Evolutionary conservation across 2,888 invertebrate species (phyloP).

Genomic region (Erpobdella octoculata): DNA sequence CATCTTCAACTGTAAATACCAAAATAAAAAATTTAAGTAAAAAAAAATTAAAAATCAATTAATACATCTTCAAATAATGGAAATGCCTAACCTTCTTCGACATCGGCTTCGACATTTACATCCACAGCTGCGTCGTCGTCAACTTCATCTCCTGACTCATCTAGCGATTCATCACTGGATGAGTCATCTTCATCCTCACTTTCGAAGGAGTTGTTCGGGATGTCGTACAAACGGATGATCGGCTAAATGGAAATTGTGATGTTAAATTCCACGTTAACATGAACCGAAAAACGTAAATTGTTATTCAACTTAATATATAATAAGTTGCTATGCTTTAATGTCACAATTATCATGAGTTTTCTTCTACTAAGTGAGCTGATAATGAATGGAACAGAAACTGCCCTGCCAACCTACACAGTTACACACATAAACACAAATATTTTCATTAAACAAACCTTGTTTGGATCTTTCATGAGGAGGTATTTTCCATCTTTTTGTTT

Average conservation of each 20-base stretch:
- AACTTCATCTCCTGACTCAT: slow-evolving; percentile 6
- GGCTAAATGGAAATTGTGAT: slow-evolving; percentile 60
- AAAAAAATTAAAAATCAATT: too few relatives aligned
- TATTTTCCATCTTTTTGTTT: slow-evolving; percentile 89
- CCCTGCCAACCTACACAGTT: not conserved
- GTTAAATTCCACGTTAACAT: too few relatives aligned
- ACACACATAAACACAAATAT: not conserved
- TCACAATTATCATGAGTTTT: not conserved
- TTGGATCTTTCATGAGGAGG: slow-evolving; percentile 96
- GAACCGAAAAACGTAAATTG: too few relatives aligned
- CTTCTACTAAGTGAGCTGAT: not conserved
- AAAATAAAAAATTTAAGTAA: too few relatives aligned
- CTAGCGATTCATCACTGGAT: not conserved
- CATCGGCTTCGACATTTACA: not conserved
- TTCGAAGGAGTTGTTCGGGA: slow-evolving; percentile 96
- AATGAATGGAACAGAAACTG: not conserved
- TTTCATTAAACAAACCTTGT: too few relatives aligned
- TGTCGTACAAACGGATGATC: slow-evolving; percentile 89
- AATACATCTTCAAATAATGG: too few relatives aligned
- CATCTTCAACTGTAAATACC: too few relatives aligned
- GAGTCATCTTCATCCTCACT: slow-evolving; percentile 70
- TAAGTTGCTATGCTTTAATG: too few relatives aligned
- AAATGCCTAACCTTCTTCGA: not conserved
- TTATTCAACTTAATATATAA: too few relatives aligned
- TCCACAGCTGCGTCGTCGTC: not conserved